Conservation (phyloP, 2,113 vertebrate species). For the Chrysemys picta region DNA sequence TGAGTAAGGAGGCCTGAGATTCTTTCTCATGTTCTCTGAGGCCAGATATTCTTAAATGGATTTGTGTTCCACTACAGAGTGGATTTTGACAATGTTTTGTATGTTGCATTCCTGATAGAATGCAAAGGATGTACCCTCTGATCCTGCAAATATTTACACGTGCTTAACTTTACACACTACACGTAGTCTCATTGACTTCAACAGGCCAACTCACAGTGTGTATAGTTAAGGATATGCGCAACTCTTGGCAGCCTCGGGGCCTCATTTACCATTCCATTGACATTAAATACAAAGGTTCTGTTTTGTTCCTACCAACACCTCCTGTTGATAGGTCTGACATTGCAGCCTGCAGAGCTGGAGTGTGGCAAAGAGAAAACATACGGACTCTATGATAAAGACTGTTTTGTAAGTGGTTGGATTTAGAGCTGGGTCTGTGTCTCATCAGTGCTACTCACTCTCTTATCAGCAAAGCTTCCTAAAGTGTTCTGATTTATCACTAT, state of each 20-base stretch:
- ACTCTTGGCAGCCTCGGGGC: neutral
- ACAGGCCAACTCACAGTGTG: neutral
- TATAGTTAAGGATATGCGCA: neutral
- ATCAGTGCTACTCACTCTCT: constrained; percentile 17
- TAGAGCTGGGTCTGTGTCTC: constrained; percentile 11
- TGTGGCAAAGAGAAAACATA: constrained; percentile 41
- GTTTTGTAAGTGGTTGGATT: constrained; percentile 3
- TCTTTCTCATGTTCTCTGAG: neutral
- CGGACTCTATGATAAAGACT: constrained; percentile 8
- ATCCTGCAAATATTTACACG: neutral
- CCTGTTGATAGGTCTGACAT: neutral
- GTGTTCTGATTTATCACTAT: neutral
- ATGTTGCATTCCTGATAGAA: neutral
- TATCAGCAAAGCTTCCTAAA: constrained; percentile 57
- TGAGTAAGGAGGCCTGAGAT: neutral
- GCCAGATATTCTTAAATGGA: neutral
- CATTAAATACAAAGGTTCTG: neutral
- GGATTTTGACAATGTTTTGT: constrained; percentile 1
- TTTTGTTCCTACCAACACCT: neutral
- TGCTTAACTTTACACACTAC: neutral
- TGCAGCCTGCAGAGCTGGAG: neutral
- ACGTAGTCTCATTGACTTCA: neutral
- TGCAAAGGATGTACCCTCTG: neutral
- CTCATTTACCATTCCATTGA: neutral
- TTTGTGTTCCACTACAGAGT: neutral